Conservation (phyloP, 2,888 invertebrate genomes). For the Napeogenes sylphis region DNA sequence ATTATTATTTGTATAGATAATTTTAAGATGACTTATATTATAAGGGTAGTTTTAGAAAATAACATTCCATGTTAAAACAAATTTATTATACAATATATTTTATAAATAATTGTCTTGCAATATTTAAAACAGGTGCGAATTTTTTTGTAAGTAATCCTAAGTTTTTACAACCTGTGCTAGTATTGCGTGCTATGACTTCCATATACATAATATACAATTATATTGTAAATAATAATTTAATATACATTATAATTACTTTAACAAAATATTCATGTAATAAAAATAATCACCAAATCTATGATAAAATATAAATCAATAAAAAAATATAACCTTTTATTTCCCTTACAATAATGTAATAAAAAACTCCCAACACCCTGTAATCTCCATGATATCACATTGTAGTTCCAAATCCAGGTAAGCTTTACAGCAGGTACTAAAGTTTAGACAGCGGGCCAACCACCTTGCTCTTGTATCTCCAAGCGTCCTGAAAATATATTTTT, state of each 20-base stretch:
- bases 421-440: background rate
- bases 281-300: conserved; percentile 45
- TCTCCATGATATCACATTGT: too few relatives aligned
- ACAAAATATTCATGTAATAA: conserved; percentile 21
- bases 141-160: conserved; percentile 3
- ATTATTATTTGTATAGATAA: too few relatives aligned
- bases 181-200: conserved; percentile 4
- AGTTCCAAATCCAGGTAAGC: too few relatives aligned
- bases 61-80: background rate
- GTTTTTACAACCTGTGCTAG: conserved; percentile 5
- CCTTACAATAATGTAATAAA: background rate
- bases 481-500: conserved; percentile 12
- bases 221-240: conserved; percentile 7
- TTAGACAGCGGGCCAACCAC: conserved; percentile 11
- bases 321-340: conserved; percentile 1
- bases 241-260: background rate
- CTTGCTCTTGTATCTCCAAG: conserved; percentile 17
- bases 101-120: background rate
- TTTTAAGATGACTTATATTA: too few relatives aligned
- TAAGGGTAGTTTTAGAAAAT: background rate
- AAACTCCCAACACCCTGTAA: background rate
- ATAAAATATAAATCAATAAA: conserved; percentile 34
- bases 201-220: background rate
- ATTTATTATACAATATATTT: background rate
- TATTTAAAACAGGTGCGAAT: conserved; percentile 10